Conservation (phyloP, 2,888 invertebrate species). For the Lasioglossum pauxillum region DNA sequence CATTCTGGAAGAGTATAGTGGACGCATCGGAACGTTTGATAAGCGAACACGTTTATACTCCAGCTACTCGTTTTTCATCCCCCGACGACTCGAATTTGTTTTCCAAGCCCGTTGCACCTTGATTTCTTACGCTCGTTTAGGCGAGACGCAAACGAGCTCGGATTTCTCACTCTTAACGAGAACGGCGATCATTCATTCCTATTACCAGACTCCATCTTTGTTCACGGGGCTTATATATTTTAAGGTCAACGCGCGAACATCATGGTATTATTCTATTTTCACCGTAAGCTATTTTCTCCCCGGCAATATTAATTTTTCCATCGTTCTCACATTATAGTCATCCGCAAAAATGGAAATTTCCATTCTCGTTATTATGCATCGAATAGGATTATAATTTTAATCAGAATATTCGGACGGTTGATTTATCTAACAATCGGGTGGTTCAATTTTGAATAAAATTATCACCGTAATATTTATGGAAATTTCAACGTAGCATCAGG, state of each 20-base stretch:
- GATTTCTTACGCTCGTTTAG: constrained; percentile 19
- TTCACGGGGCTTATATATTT: not conserved
- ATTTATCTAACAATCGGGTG: not conserved
- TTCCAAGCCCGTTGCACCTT: constrained; percentile 12
- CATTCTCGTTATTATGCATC: not conserved
- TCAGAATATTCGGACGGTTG: not conserved
- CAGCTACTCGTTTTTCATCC: constrained; percentile 22
- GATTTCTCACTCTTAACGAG: constrained; percentile 45
- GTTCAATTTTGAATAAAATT: not conserved
- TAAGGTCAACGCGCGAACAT: not conserved
- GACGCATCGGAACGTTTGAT: not conserved
- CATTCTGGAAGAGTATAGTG: not conserved
- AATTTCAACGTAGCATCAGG: not conserved
- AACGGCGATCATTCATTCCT: constrained; percentile 24
- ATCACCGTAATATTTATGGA: not conserved
- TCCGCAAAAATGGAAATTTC: not conserved
- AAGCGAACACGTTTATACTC: not conserved
- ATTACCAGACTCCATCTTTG: constrained; percentile 27
- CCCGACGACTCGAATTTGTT: constrained; percentile 2
- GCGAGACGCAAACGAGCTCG: constrained; percentile 32
- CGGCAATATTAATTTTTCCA: not conserved
- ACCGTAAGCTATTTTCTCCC: no score
- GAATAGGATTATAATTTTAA: not conserved
- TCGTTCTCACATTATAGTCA: not conserved
- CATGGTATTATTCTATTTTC: not conserved